Evolutionary conservation across 2,888 invertebrate species (phyloP), one percentile per base, ranked within the genome.

Genomic region (Tridacna crocea): DNA sequence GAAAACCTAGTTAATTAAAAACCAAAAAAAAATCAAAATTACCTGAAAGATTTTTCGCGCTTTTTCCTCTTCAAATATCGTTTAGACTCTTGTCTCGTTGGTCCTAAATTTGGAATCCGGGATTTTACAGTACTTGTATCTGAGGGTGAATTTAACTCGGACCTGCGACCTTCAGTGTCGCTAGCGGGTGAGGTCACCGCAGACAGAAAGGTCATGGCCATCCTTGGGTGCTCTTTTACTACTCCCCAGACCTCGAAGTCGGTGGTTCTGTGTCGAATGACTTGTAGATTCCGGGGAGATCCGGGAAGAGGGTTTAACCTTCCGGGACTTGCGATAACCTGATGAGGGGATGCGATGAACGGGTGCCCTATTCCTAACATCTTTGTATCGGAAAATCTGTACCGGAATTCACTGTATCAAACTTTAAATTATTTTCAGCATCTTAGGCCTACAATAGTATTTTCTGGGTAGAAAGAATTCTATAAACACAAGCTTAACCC

Each of bases 21-120:
- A n/a, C 22, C 4, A 61, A 24, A 22, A 61, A 24, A 4, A 4
- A 61, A 4, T 22, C 13, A n/a, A n/a, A n/a, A n/a, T n/a, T 61
- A 61, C 61, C 61, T 22, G 13, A 24, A 4, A n/a, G 22, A 61
- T 13, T 51, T 1, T 51, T 70, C 74, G 6, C 19, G 19, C 47
- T 24, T 74, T 47, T 46, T 74, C 47, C 24, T 63, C 63, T 24
- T 74, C 66, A 89, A 78, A 65, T 88, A 89, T 19, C 83, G 24
- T 47, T 85, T 79, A 0, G 88, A 85, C 73, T 89, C 86, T 63
- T 89, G 89, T 48, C 89, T 79, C 0, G 89, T 89, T 0, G 89
- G 89, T 26, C 89, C 89, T 3, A 89, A 72, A 15, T 88, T 76
- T 0, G 89, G 89, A 27, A 89, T 60, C 63, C 79, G 72, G 15